Evolutionary conservation across 2,797 vertebrate genomes (phyloP), one percentile per base, ranked within the genome.

Genomic region (Bradypus variegatus): DNA sequence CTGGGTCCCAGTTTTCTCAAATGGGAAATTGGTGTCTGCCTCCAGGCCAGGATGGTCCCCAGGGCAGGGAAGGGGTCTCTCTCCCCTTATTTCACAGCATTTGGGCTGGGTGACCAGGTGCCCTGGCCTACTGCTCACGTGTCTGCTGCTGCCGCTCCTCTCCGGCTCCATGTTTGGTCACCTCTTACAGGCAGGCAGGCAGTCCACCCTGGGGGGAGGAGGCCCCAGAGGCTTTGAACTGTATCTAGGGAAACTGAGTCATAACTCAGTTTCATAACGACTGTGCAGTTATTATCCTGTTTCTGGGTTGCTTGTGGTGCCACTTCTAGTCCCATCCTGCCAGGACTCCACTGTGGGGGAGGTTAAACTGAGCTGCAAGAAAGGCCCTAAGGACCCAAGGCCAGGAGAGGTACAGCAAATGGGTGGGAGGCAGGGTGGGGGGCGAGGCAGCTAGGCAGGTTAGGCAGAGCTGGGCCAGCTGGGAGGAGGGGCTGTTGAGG

Each of bases 231-330:
- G 48, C 73, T 53, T 18, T 87, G 53, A 18, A 87, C n/a, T 90
- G 70, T 62, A 38, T 81, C 64, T n/a, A 53, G 90, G 67, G 92
- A 96, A 95, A 95, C 91, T 86, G 92, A 96, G 95, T 88, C 91
- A n/a, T n/a, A n/a, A n/a, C n/a, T n/a, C n/a, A n/a, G n/a, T n/a
- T n/a, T n/a, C n/a, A n/a, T n/a, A n/a, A n/a, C n/a, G 50, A 50
- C 29, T 38, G 18, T 91, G 79, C 62, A 33, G 50, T 73, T 88
- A 90, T 75, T 55, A 15, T 58, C 23, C 13, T 70, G 33, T 75
- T 72, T 92, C 31, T 89, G 45, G 79, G 48, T 82, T 80, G 87
- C 58, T 83, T 19, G 2, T 33, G 19, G 14, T 83, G 55, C 86
- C 80, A 41, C 85, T 93, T 94, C 69, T 84, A 65, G 38, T 48